Base-by-base conservation (phyloP, 1,140 invertebrate genomes). In the Philopotamus ludificatus region DNA sequence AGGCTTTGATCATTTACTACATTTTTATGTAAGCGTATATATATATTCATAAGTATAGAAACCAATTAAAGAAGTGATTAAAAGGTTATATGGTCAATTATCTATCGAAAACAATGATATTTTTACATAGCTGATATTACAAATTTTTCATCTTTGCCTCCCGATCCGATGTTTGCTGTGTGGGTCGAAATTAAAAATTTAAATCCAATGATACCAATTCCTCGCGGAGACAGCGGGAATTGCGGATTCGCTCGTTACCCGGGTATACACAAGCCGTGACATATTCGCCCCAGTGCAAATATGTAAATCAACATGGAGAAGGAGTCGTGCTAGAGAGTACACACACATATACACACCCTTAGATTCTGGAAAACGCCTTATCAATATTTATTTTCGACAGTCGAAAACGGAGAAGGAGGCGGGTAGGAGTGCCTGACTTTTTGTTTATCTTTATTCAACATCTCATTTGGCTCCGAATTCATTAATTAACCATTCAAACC, bases 401-500 rank as follows among this genome's bases (percentile, higher is more conserved):
- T 8, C 23, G 26, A 2, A 20, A 21, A 22, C 20, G 7, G 15
- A 1, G 16, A 16, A 20, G 21, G 22, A 25, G 53, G 28, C 53
- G 15, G 1, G 16, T 21, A 20, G 21, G 22, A 25, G 53, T 21
- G 25, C 22, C n/a, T 42, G 54, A 63, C 61, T 63, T 63, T 63
- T 63, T 63, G 61, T 63, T 63, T 63, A 54, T 63, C 61, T 63
- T 63, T 53, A 41, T 51, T 51, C 61, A 53, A 53, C 61, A 63
- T 63, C 61, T 53, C 51, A 63, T 63, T 63, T 54, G 54, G 47
- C 61, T 63, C 51, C 26, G 51, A 63, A 63, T 63, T 63, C 61
- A 63, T 63, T 63, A 63, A 63, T 63, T 63, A 63, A 54, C 61
- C 61, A 63, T 63, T 63, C 61, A 63, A 63, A 63, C 49, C 53